phyloP scores from a whole-genome alignment of 2,888 invertebrate genomes.

The Trachelus iudaicus region DNA sequence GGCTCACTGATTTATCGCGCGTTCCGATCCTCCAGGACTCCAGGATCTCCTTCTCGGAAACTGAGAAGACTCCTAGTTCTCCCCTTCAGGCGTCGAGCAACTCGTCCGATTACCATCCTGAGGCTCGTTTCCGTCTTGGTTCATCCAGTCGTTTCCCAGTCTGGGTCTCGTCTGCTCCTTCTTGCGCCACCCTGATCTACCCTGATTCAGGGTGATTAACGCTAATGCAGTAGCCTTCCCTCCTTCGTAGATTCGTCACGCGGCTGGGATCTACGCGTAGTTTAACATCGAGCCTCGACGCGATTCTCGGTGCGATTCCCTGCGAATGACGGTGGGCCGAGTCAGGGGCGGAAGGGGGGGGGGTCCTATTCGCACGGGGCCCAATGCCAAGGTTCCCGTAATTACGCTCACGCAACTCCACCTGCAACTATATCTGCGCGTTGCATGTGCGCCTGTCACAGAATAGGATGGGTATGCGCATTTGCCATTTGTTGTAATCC shows the following conservation, averaged over 20 bases:
- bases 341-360: background rate
- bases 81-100: background rate
- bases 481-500: background rate
- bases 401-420: constrained; percentile 31
- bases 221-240: constrained; percentile 5
- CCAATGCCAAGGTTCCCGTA: constrained; percentile 36
- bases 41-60: background rate
- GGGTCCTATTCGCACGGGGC: constrained; percentile 6
- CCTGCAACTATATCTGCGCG: background rate
- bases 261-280: constrained; percentile 31
- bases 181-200: constrained; percentile 8
- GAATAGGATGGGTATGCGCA: background rate
- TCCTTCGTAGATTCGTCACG: constrained; percentile 11
- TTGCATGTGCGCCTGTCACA: background rate
- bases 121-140: constrained; percentile 11
- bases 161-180: constrained; percentile 15
- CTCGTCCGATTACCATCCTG: constrained; percentile 3
- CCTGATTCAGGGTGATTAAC: background rate
- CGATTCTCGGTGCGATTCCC: background rate
- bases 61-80: background rate
- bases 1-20: constrained; percentile 5
- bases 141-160: constrained; percentile 9
- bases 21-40: background rate
- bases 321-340: background rate
- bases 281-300: constrained; percentile 23